Conservation (phyloP, 2,113 vertebrate species). For the Gila orcuttii region DNA sequence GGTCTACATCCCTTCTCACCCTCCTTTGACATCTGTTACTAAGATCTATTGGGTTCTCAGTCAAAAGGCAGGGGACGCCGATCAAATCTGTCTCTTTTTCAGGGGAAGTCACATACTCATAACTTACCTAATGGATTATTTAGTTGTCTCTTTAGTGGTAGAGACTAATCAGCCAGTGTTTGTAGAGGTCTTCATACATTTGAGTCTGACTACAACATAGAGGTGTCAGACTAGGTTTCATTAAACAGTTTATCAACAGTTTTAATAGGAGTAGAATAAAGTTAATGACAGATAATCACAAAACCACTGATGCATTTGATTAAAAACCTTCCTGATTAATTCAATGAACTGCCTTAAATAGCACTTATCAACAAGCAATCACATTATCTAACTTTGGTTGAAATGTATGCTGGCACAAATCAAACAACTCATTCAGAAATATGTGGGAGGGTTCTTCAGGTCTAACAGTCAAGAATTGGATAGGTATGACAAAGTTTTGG, state of each 20-base stretch:
- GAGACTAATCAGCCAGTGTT: constrained; percentile 61
- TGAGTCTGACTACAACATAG: constrained; percentile 17
- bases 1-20: constrained; percentile 58
- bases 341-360: constrained; percentile 31
- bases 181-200: constrained; percentile 28
- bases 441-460: neutral
- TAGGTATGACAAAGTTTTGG: neutral
- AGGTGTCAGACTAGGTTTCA: constrained; percentile 16
- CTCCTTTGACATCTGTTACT: constrained; percentile 59
- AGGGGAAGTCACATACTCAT: constrained; percentile 56
- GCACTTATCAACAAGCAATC: constrained; percentile 29
- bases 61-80: constrained; percentile 49
- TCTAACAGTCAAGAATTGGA: neutral
- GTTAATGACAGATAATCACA: constrained; percentile 49
- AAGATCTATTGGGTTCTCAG: constrained; percentile 55
- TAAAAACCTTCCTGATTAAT: constrained; percentile 38
- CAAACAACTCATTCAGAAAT: neutral
- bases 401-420: neutral
- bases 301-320: constrained; percentile 34
- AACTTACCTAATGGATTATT: constrained; percentile 62
- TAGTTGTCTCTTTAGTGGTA: constrained; percentile 46
- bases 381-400: neutral
- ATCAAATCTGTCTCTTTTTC: constrained; percentile 57
- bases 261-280: constrained; percentile 28
- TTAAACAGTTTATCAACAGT: constrained; percentile 42